Conservation (phyloP, 2,888 invertebrate species). For the Cyclophora albipunctata region DNA sequence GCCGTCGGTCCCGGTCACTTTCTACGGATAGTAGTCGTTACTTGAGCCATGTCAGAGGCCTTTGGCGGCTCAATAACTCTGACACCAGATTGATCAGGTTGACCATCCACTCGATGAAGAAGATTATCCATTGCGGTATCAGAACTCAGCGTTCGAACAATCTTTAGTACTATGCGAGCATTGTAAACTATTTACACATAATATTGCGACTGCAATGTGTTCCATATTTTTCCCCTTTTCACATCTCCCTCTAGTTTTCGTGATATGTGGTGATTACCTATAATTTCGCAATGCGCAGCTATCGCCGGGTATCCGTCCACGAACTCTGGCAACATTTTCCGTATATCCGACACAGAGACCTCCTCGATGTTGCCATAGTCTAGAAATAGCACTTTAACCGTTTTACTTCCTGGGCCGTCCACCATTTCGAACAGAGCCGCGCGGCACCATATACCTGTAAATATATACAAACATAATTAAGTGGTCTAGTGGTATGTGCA, state of each 20-base stretch:
- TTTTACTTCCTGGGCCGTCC: conserved; percentile 30
- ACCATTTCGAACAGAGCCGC: conserved; percentile 38
- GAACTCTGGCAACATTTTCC: conserved; percentile 57
- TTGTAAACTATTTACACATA: too few species aligned
- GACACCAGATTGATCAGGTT: too few species aligned
- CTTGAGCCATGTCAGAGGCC: too few species aligned
- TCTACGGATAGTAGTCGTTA: too few species aligned
- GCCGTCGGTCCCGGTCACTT: too few species aligned
- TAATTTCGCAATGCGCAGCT: conserved; percentile 30
- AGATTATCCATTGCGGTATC: too few species aligned
- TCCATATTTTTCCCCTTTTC: too few species aligned
- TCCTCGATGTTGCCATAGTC: conserved; percentile 46
- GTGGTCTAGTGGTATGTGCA: neutral
- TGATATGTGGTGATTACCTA: conserved; percentile 21
- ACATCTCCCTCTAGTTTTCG: too few species aligned
- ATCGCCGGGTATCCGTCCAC: conserved; percentile 33
- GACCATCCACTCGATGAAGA: too few species aligned
- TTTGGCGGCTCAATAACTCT: too few species aligned
- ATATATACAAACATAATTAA: neutral
- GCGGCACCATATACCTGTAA: conserved; percentile 40
- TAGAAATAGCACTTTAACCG: conserved; percentile 32
- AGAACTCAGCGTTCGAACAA: too few species aligned
- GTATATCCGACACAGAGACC: conserved; percentile 29
- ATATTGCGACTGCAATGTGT: neutral
- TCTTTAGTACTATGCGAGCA: too few species aligned